Evolutionary conservation across 2,888 invertebrate species (phyloP).

Genomic region (Nebria salina): DNA sequence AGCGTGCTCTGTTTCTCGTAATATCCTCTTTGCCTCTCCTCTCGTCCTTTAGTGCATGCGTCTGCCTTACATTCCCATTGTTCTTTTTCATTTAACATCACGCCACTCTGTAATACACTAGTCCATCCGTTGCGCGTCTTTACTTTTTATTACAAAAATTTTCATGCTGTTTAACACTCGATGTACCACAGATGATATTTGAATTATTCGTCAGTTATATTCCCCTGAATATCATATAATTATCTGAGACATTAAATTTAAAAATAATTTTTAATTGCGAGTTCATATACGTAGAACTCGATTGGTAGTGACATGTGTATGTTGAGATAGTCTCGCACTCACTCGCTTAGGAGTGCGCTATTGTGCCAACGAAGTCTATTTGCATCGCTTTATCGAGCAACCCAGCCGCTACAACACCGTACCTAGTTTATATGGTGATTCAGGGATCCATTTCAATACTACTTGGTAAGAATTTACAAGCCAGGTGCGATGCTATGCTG

Average conservation of each 20-base stretch:
- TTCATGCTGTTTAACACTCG: not conserved
- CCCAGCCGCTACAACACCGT: not conserved
- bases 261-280: no score
- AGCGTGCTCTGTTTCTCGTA: constrained; percentile 21
- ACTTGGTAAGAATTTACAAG: not conserved
- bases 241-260: no score
- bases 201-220: not conserved
- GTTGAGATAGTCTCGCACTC: not conserved
- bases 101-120: not conserved
- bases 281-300: no score
- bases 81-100: constrained; percentile 18
- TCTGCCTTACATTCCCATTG: constrained; percentile 7
- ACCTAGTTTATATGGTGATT: constrained; percentile 23
- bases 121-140: constrained; percentile 14
- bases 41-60: not conserved
- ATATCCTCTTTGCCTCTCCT: not conserved
- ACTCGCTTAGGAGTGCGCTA: constrained; percentile 49
- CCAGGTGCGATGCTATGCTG: no score
- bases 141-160: constrained; percentile 6
- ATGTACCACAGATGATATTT: constrained; percentile 18
- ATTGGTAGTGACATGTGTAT: no score
- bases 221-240: no score
- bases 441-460: constrained; percentile 9
- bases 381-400: constrained; percentile 54
- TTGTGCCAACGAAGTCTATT: constrained; percentile 55